These are phyloP conservation scores for Lymantria dispar DNA, from an alignment of 2,888 invertebrate genomes.

Conservation along the genomic window DNA sequence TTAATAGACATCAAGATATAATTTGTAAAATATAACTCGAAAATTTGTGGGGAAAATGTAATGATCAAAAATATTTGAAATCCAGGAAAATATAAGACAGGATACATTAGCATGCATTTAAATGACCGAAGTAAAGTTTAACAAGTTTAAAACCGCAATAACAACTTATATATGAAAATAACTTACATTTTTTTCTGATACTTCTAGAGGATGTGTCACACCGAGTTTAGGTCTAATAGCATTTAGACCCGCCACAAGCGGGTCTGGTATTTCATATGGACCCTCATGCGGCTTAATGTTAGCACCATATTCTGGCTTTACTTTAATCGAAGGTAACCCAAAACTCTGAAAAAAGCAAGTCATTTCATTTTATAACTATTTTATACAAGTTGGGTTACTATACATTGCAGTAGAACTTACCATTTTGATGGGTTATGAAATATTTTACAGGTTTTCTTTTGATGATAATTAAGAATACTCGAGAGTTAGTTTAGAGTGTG, in stretches of 20 bases:
- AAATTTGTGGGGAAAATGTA: too few relatives aligned
- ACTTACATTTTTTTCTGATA: conserved; percentile 86
- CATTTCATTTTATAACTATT: not conserved
- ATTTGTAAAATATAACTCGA: too few relatives aligned
- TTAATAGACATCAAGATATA: too few relatives aligned
- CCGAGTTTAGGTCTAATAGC: conserved; percentile 77
- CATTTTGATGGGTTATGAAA: conserved; percentile 22
- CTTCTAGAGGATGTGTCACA: conserved; percentile 85
- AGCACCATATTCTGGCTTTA: conserved; percentile 73
- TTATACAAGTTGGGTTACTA: not conserved
- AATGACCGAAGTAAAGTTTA: too few relatives aligned
- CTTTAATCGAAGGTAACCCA: conserved; percentile 83
- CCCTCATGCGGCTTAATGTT: conserved; percentile 76
- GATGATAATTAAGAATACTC: too few relatives aligned
- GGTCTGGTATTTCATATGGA: conserved; percentile 85
- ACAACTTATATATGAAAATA: not conserved
- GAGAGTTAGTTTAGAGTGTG: too few relatives aligned
- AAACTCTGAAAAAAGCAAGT: conserved; percentile 82
- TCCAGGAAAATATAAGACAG: too few relatives aligned
- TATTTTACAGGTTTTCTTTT: not conserved
- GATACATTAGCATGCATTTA: too few relatives aligned
- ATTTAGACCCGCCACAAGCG: conserved; percentile 83
- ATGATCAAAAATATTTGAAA: too few relatives aligned
- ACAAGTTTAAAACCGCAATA: too few relatives aligned
- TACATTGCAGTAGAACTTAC: conserved; percentile 18